These are phyloP conservation scores for Gallirallus australis DNA, from an alignment of 2,797 vertebrate species.

Conservation along the genomic window DNA sequence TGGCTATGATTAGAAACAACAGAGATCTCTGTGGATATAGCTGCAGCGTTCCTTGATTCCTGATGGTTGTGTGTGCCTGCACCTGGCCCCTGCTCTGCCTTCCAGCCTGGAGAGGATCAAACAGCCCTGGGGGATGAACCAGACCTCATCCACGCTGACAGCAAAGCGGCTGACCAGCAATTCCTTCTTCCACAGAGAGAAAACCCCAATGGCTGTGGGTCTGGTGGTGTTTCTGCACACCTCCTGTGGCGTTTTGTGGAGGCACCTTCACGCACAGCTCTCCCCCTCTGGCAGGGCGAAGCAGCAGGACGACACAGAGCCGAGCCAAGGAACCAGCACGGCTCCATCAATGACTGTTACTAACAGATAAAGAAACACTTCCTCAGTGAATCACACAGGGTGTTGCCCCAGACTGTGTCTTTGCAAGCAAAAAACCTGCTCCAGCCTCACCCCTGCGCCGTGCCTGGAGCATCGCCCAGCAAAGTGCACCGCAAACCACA, in stretches of 20 bases:
- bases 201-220: not conserved
- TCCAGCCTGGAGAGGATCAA: not conserved
- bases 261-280: accelerated
- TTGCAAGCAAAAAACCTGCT: not conserved
- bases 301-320: accelerated
- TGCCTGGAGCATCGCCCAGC: no score
- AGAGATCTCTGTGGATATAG: not conserved
- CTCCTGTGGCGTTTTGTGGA: not conserved
- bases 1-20: not conserved
- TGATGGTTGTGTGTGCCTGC: not conserved
- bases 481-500: not conserved
- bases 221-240: accelerated
- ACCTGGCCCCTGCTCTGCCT: accelerated
- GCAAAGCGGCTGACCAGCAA: not conserved
- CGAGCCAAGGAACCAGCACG: not conserved
- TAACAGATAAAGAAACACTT: conserved; percentile 39
- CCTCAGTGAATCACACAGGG: conserved; percentile 26
- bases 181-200: accelerated
- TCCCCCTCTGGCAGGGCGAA: accelerated
- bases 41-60: not conserved
- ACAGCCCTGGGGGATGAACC: not conserved
- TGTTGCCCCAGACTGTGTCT: not conserved
- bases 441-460: not conserved
- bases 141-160: accelerated
- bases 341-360: not conserved